phyloP scores from a whole-genome alignment of 2,797 vertebrate species.

The Holocentrus rufus region DNA sequence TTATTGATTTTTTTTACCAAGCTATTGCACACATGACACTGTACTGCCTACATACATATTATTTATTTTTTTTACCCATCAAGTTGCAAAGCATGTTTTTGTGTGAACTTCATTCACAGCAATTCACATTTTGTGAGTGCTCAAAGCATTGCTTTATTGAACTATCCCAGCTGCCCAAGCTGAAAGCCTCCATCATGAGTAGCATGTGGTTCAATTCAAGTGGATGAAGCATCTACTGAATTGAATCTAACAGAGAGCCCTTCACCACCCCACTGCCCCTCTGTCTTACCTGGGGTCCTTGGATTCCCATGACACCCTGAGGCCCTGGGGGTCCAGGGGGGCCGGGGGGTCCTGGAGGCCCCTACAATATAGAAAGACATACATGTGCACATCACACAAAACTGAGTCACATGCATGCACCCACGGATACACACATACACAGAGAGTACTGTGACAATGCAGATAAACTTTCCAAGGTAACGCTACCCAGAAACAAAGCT shows the following conservation, averaged over 20 bases:
- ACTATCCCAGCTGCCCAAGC: conserved; percentile 65
- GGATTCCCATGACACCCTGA: conserved; percentile 84
- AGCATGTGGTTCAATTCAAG: conserved; percentile 62
- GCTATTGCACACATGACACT: not conserved
- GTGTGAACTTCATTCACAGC: conserved; percentile 12
- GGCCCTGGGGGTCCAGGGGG: conserved; percentile 90
- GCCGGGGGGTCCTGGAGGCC: conserved; percentile 87
- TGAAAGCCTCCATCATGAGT: conserved; percentile 47
- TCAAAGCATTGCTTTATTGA: conserved; percentile 53
- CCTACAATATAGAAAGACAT: conserved; percentile 79
- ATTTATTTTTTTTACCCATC: conserved; percentile 33
- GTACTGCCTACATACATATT: conserved; percentile 68
- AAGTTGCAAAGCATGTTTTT: conserved; percentile 62
- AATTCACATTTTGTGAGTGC: conserved; percentile 4
- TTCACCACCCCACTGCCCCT: conserved; percentile 14
- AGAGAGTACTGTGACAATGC: conserved; percentile 8
- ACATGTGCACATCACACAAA: conserved; percentile 13
- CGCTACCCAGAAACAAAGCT: conserved; percentile 20
- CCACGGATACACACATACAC: conserved; percentile 3
- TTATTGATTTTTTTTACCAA: conserved; percentile 28
- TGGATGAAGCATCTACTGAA: conserved; percentile 54
- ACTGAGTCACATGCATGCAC: conserved; percentile 3
- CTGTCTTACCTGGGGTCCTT: conserved; percentile 88
- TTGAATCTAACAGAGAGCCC: conserved; percentile 40
- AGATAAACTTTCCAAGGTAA: conserved; percentile 41